Evolutionary conservation across 35 echinoderm and acorn worm species (phyloP).

Genomic region (Anneissia japonica): DNA sequence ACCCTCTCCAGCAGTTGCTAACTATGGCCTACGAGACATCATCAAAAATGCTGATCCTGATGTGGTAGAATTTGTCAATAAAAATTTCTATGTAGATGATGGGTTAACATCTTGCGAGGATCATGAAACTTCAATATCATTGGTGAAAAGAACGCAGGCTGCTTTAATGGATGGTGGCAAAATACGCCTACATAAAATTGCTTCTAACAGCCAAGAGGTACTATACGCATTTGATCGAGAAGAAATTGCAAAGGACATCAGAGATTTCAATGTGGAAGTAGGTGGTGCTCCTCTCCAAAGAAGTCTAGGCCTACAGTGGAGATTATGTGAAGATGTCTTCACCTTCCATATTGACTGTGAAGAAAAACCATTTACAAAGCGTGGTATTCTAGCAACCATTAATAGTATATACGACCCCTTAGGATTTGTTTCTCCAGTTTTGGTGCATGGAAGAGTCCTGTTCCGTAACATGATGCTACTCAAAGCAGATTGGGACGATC

Average conservation of each 20-base stretch:
- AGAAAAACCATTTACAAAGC: too few relatives aligned
- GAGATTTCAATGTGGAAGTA: not conserved
- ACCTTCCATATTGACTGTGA: too few relatives aligned
- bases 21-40: conserved; percentile 7
- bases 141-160: not conserved
- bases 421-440: too few relatives aligned
- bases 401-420: too few relatives aligned
- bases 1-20: too few relatives aligned
- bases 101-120: not conserved
- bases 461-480: too few relatives aligned
- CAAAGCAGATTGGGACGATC: too few relatives aligned
- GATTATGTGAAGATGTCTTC: too few relatives aligned
- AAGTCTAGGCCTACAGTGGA: too few relatives aligned
- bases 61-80: not conserved
- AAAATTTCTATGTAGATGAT: conserved; percentile 33
- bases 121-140: not conserved
- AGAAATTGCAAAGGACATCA: conserved; percentile 3
- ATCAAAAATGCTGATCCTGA: conserved; percentile 4
- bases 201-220: conserved; percentile 13
- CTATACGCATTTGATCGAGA: conserved; percentile 16
- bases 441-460: too few relatives aligned
- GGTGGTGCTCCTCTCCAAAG: conserved; percentile 17
- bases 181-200: conserved; percentile 5
- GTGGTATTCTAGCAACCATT: too few relatives aligned
- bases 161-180: not conserved